Evolutionary conservation across 1,140 invertebrate genomes (phyloP), one percentile per base, ranked within the genome.

Genomic region (Danaus melanippus): DNA sequence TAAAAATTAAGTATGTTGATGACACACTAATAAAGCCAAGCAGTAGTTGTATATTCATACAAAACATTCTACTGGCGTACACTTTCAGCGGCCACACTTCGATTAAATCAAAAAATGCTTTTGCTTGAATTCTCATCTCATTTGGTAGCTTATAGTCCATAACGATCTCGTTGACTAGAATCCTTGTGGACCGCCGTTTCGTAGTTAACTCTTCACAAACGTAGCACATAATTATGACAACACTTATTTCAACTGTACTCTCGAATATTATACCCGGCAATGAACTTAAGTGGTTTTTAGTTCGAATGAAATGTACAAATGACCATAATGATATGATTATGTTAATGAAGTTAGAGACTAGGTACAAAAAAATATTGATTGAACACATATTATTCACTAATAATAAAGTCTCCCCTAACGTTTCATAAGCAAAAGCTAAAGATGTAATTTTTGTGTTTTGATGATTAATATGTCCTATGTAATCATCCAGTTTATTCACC

Each of bases 11-110:
- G 17, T 73, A 76, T 0, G 70, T 73, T 9, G 74, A 71, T 12
- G 66, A 50, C 10, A 77, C 63, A 57, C 69, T 72, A 12, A 79
- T 59, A 59, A 76, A 78, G 41, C 74, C 76, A 9, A 76, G 46
- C 53, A 76, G 63, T 10, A 79, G 41, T 9, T 69, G 66, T 21
- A 74, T 64, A 48, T 79, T 64, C 8, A 79, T 62, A 9, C 64
- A 58, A 46, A 74, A 70, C 71, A 79, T 74, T 17, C 72, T 60
- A 42, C 69, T 77, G 46, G 74, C 62, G 32, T 48, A 60, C 12
- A 76, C 60, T 10, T 53, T 17, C 17, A 77, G 17, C 2, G 62
- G 69, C 67, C 71, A 70, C 1, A 69, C 65, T 46, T 71, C 63
- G 10, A 71, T 65, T 6, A 77, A 46, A 32, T 76, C 56, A 58